Conservation (phyloP, 2,113 vertebrate species). For the Prionailurus bengalensis region DNA sequence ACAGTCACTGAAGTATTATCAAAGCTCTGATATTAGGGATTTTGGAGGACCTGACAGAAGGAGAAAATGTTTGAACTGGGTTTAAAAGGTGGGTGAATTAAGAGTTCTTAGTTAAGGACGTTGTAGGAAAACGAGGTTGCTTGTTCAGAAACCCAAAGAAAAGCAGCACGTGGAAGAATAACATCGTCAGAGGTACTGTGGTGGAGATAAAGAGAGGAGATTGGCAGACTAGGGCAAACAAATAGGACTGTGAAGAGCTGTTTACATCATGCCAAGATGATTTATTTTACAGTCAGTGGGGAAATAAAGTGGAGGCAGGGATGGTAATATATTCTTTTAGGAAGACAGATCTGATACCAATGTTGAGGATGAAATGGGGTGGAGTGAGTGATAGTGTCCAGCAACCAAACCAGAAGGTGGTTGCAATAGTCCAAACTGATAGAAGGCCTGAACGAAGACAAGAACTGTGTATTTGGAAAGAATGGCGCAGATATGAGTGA, state of each 20-base stretch:
- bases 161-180: background rate
- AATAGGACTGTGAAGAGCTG: background rate
- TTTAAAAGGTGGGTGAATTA: conserved; percentile 11
- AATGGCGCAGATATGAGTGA: background rate
- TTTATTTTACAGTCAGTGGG: background rate
- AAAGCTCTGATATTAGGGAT: background rate
- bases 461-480: background rate
- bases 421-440: background rate
- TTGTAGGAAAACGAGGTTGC: background rate
- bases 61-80: background rate
- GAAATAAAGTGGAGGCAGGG: background rate
- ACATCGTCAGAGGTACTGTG: background rate
- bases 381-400: background rate
- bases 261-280: background rate
- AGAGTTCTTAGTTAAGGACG: background rate
- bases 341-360: background rate
- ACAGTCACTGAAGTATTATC: background rate
- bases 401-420: background rate
- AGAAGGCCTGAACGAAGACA: background rate
- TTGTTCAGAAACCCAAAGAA: background rate
- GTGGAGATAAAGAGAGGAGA: background rate
- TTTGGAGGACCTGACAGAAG: background rate
- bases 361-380: background rate
- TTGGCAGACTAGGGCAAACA: background rate
- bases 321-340: background rate